Evolutionary conservation across 2,113 vertebrate genomes (phyloP), one percentile per base, ranked within the genome.

Genomic region (Bungarus multicinctus): DNA sequence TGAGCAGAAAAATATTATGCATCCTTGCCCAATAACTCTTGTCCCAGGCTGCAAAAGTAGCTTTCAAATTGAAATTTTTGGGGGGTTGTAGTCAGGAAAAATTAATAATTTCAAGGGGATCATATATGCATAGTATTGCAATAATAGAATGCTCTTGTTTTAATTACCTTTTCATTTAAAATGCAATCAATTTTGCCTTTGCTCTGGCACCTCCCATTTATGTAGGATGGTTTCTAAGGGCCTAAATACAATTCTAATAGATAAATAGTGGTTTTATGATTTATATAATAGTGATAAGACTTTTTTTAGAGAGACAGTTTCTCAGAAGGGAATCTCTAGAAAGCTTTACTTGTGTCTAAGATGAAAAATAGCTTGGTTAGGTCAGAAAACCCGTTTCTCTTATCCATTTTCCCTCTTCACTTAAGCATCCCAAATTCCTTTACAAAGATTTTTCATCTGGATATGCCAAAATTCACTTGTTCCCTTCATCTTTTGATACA

Each of bases 391-490:
- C 58, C 92, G 93, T 54, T 11, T 90, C 39, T 91, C 69, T 93
- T 94, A 95, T 45, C 58, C 14, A 93, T 96, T 96, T 91, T 1
- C 90, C 92, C 89, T 34, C 88, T 93, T 94, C 94, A 22, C 25
- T 87, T 60, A 43, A 89, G 69, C 86, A 88, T 69, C 87, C 47
- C 39, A 85, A 93, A 43, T 10, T 50, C 74, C 94, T 91, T 93
- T 93, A 93, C 93, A 69, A 57, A 95, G 60, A 92, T 90, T 95
- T 90, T 27, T 94, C 91, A 0, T 0, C 87, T 88, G 87, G 25
- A 91, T 50, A 50, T 53, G 87, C 34, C 94, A 64, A 52, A 23
- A n/a, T 34, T 74, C 89, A 85, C 43, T 60, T 91, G 34, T 92
- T 89, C 10, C 16, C n/a, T 93, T 93, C 3, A 43, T 91, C 69